Conservation (phyloP, 2,113 vertebrate genomes). For the Thinocorus orbignyianus region DNA sequence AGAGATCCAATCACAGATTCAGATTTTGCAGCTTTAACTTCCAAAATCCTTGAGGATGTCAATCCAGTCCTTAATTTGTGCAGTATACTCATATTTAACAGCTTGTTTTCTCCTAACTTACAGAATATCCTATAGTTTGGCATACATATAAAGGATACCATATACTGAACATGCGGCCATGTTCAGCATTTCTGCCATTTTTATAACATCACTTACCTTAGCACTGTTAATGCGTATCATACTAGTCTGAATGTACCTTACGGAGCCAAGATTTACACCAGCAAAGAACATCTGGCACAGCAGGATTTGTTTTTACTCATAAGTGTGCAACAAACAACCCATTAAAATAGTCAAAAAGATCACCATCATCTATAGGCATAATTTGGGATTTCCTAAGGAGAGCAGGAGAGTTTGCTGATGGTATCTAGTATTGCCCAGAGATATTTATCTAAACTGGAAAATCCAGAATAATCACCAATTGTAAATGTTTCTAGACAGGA, state of each 20-base stretch:
- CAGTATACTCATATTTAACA: background rate
- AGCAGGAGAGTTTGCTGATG: background rate
- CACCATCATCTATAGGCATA: background rate
- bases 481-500: background rate
- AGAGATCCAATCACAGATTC: background rate
- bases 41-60: background rate
- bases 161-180: background rate
- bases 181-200: background rate
- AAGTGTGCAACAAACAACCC: background rate
- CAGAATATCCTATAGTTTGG: background rate
- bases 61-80: background rate
- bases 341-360: background rate
- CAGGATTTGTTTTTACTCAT: background rate
- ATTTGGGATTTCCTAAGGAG: background rate
- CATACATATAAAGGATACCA: background rate
- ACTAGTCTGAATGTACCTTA: background rate
- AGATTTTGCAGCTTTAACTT: background rate
- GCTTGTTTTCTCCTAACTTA: background rate
- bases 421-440: background rate
- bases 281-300: background rate
- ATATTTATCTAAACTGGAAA: background rate
- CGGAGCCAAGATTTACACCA: background rate
- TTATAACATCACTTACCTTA: background rate
- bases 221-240: background rate
- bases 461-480: background rate